These are phyloP conservation scores for Exaiptasia diaphana DNA, from an alignment of 64 coral and sea anemone genomes.

Conservation along the genomic window DNA sequence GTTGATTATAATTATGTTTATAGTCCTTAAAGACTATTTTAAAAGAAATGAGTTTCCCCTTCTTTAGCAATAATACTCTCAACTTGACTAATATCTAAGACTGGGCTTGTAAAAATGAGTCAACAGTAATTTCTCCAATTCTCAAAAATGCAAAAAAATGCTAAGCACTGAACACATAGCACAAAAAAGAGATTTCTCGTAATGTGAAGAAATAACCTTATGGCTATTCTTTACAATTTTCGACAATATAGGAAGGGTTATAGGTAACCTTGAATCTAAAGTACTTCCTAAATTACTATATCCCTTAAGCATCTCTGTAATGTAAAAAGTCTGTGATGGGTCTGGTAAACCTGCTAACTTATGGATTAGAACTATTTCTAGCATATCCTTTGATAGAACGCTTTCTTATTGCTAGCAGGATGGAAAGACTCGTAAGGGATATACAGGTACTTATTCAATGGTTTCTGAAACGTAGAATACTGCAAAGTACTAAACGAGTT, in stretches of 20 bases:
- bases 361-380: conserved; percentile 41
- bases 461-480: conserved; percentile 45
- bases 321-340: not conserved
- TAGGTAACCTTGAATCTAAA: conserved; percentile 13
- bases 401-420: conserved; percentile 11
- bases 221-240: not conserved
- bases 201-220: conserved; percentile 1
- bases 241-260: conserved; percentile 12
- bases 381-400: conserved; percentile 17
- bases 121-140: conserved; percentile 37
- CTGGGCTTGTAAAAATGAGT: not conserved
- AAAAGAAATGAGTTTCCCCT: not conserved
- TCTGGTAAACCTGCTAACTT: not conserved
- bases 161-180: conserved; percentile 38
- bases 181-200: conserved; percentile 17
- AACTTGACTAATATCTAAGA: not conserved
- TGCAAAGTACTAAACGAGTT: not conserved
- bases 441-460: conserved; percentile 36
- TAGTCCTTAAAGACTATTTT: conserved; percentile 38
- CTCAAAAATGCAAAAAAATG: conserved; percentile 33
- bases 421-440: conserved; percentile 21
- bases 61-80: not conserved
- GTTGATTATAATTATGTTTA: conserved; percentile 51
- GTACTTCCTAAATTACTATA: conserved; percentile 3
- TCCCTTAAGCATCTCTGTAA: not conserved